phyloP scores from a whole-genome alignment of 2,113 vertebrate species.

The Hyperopisus bebe region DNA sequence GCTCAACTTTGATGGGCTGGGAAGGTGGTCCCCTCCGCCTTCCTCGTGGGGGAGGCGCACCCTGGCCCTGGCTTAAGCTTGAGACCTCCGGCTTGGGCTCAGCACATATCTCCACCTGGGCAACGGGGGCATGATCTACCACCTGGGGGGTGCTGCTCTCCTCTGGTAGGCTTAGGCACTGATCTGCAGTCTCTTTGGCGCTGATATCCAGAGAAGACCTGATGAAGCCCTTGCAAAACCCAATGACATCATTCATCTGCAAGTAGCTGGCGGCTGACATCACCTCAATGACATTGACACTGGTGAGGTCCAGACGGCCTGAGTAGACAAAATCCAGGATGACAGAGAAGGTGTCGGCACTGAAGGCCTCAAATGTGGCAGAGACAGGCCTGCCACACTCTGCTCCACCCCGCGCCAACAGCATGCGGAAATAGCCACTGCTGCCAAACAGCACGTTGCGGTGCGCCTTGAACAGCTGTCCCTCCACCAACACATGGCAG shows the following conservation, averaged over 20 bases:
- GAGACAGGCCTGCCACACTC: conserved; percentile 67
- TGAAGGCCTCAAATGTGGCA: conserved; percentile 88
- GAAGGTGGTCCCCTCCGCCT: conserved; percentile 31
- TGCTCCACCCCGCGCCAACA: conserved; percentile 79
- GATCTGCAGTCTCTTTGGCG: conserved; percentile 68
- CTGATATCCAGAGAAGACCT: conserved; percentile 86
- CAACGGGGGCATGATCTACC: conserved; percentile 56
- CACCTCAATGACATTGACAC: conserved; percentile 91
- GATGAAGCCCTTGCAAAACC: conserved; percentile 92
- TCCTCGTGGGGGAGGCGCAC: conserved; percentile 15
- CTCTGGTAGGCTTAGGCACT: conserved; percentile 73
- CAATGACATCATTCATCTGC: conserved; percentile 96
- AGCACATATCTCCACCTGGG: conserved; percentile 50
- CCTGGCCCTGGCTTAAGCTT: conserved; percentile 33
- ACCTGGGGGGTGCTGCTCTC: conserved; percentile 47
- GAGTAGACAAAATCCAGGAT: conserved; percentile 97
- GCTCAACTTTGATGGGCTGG: conserved; percentile 37
- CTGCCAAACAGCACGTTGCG: conserved; percentile 91
- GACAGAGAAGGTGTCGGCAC: conserved; percentile 82
- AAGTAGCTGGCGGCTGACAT: conserved; percentile 97
- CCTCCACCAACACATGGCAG: conserved; percentile 87
- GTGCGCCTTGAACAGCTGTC: conserved; percentile 87
- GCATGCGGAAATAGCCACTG: conserved; percentile 95
- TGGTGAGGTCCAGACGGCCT: conserved; percentile 81
- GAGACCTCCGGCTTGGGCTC: conserved; percentile 43